A percentile compares a stretch with the other conserved stretches of the same genome.
Evolutionary conservation across 2,888 invertebrate genomes (phyloP).

Genomic region (Oligia strigilis): DNA sequence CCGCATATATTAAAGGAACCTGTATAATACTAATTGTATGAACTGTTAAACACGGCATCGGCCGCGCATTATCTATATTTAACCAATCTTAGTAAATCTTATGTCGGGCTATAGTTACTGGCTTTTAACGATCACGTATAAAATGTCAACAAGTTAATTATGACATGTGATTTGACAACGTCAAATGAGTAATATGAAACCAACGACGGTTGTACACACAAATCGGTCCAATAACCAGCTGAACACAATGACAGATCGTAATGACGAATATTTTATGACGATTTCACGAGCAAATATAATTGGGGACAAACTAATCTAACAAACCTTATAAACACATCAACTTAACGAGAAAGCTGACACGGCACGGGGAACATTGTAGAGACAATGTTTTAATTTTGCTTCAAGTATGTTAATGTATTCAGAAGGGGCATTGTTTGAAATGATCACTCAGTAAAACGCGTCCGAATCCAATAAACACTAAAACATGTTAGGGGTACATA

Average conservation of each 20-base stretch:
- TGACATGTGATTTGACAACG: slow-evolving; percentile 52
- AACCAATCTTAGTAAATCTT: slow-evolving; percentile 43
- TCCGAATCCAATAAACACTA: slow-evolving; percentile 73
- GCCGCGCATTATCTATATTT: slow-evolving; percentile 36
- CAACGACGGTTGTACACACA: slow-evolving; percentile 21
- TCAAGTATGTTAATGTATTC: slow-evolving; percentile 61
- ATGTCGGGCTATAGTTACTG: slow-evolving; percentile 27
- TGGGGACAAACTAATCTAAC: slow-evolving; percentile 45
- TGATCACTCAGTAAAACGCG: slow-evolving; percentile 75
- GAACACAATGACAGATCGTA: slow-evolving; percentile 53
- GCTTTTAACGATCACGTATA: slow-evolving; percentile 47
- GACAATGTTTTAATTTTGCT: slow-evolving; percentile 49
- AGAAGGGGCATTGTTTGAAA: slow-evolving; percentile 59
- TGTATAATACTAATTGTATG: slow-evolving; percentile 46
- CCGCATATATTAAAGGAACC: slow-evolving; percentile 44
- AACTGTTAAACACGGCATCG: slow-evolving; percentile 28
- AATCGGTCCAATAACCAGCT: slow-evolving; percentile 50
- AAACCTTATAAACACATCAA: slow-evolving; percentile 54
- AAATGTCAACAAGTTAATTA: slow-evolving; percentile 58
- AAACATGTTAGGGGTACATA: slow-evolving; percentile 76
- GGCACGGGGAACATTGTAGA: slow-evolving; percentile 15
- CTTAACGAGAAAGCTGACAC: slow-evolving; percentile 37
- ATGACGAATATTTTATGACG: slow-evolving; percentile 54
- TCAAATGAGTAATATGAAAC: slow-evolving; percentile 47
- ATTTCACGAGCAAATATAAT: slow-evolving; percentile 53